Base-by-base conservation (phyloP, 2,797 vertebrate genomes). In the Mallotus villosus region DNA sequence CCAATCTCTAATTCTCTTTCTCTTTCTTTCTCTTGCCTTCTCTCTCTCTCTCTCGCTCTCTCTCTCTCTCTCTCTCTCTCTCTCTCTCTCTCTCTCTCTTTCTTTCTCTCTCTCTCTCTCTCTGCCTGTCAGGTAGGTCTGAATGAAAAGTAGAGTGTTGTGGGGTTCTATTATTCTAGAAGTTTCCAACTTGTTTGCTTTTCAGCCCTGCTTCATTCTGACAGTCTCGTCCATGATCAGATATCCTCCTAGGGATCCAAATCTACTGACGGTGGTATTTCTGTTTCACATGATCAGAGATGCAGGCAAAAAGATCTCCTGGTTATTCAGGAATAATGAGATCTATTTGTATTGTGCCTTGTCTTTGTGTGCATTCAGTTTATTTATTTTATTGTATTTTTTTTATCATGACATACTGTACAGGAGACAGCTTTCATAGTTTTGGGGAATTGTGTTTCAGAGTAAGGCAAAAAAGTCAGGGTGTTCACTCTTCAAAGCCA, bases 181-280 rank as follows among this genome's bases (percentile, higher is more conserved):
- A 81, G 75, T 71, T 75, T 72, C 63, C 55, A 72, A 70, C 82
- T 88, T 77, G 73, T 81, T 77, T 73, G 65, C 71, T 74, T 84
- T 77, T 82, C 69, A 73, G 73, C 78, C 76, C 57, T 51, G 81
- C 74, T 78, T 78, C 34, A 22, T 84, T 85, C 79, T 79, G 76
- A 80, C 76, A 58, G 77, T 84, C 75, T 37, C 67, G 57, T 80
- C 78, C 61, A 19, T 86, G 83, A 86, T 80, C 78, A 79, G 82
- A 76, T 73, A 66, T 69, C 69, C 66, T 61, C 46, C 27, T 57
- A 14, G 27, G 27, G 59, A 75, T 82, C 72, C 74, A 58, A 78
- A 78, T 82, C 81, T 79, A 51, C 67, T 21, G 34, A 41, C 67
- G 5, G 19, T 29, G 2, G 7, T 68, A 34, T 63, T 74, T 53